Evolutionary conservation across 2,888 invertebrate genomes (phyloP).

Genomic region (Odontocerum albicorne): DNA sequence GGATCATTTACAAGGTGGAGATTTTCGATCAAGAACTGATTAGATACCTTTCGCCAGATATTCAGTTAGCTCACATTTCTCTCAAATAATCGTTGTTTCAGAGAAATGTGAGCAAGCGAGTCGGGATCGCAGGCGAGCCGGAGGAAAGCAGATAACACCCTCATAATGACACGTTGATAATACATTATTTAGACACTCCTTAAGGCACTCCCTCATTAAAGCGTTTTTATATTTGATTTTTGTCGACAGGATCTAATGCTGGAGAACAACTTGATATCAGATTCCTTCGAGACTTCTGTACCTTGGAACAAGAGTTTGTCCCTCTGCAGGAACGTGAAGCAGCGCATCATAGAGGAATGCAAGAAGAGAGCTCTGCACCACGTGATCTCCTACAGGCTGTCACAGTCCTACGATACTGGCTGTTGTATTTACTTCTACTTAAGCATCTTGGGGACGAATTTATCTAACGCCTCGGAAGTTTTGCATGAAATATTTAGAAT

Average conservation of each 20-base stretch:
- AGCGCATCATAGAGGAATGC: constrained; percentile 69
- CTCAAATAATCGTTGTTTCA: too few relatives aligned
- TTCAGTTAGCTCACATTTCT: too few relatives aligned
- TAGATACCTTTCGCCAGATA: too few relatives aligned
- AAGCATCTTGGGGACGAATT: constrained; percentile 70
- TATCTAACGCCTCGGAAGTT: constrained; percentile 69
- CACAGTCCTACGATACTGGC: constrained; percentile 97
- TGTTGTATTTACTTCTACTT: constrained; percentile 97
- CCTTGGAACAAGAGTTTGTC: constrained; percentile 89
- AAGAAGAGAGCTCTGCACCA: constrained; percentile 59
- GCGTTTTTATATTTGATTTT: too few relatives aligned
- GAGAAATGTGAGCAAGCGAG: too few relatives aligned
- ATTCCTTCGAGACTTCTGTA: constrained; percentile 98
- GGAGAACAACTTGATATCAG: constrained; percentile 84
- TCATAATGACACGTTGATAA: too few relatives aligned
- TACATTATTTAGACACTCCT: too few relatives aligned
- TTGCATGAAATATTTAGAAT: constrained; percentile 87
- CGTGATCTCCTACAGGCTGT: constrained; percentile 81
- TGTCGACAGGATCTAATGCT: constrained; percentile 87
- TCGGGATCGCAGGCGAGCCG: too few relatives aligned
- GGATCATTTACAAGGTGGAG: too few relatives aligned
- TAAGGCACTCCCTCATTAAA: too few relatives aligned
- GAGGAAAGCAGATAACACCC: too few relatives aligned
- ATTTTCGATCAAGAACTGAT: too few relatives aligned
- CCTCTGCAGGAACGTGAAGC: constrained; percentile 89